These are phyloP conservation scores for Pipra filicauda DNA, from an alignment of 2,113 vertebrate species.

Conservation along the genomic window DNA sequence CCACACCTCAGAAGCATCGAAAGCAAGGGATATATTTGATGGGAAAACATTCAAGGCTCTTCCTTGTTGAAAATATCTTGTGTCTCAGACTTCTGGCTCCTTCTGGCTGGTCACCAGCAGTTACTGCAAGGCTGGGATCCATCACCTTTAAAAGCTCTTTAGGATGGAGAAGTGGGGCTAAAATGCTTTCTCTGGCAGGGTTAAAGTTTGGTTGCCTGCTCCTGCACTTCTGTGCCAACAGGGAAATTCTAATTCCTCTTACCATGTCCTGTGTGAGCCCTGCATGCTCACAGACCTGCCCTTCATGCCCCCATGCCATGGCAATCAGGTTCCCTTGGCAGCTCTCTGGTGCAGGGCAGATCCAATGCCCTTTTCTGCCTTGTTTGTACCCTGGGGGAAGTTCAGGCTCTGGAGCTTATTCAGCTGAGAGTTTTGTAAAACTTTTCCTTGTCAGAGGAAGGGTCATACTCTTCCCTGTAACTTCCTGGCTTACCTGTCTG, in stretches of 20 bases:
- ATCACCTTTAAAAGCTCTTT: background rate
- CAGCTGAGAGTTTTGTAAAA: background rate
- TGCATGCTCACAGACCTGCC: background rate
- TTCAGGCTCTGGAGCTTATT: background rate
- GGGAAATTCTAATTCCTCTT: background rate
- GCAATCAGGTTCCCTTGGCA: background rate
- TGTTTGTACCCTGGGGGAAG: background rate
- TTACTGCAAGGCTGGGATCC: background rate
- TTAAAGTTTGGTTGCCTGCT: background rate
- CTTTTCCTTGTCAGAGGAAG: background rate
- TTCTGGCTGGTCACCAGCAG: background rate
- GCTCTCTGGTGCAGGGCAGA: background rate
- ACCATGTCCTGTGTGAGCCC: background rate
- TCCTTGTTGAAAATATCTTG: background rate
- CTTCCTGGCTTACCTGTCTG: background rate
- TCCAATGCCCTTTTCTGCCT: background rate
- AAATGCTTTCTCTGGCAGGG: background rate
- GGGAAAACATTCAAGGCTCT: background rate
- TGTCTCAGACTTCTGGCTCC: background rate
- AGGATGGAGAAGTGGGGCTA: background rate
- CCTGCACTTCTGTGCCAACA: background rate
- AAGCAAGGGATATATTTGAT: background rate
- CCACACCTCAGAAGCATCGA: background rate
- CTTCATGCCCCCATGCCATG: background rate
- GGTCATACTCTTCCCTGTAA: background rate